Conservation (phyloP, 2,888 invertebrate species). For the Polydrusus cervinus region DNA sequence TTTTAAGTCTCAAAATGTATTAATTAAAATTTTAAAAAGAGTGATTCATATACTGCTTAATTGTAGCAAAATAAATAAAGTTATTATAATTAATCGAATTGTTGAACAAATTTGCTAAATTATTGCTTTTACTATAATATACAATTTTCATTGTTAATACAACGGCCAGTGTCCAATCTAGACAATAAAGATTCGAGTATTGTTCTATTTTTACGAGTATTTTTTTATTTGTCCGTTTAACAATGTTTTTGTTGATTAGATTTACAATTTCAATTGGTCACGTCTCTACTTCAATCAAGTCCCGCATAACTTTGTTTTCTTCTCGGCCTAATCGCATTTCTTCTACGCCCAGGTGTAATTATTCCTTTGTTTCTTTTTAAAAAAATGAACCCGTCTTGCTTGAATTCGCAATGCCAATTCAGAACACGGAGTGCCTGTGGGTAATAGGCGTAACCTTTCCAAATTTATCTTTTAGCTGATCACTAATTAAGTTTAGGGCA, state of each 20-base stretch:
- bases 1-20: too few species aligned
- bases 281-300: conserved; percentile 58
- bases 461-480: neutral
- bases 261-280: conserved; percentile 46
- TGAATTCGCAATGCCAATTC: neutral
- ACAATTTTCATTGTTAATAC: too few species aligned
- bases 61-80: too few species aligned
- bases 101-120: too few species aligned
- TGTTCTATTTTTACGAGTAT: too few species aligned
- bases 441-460: neutral
- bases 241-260: neutral
- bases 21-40: too few species aligned
- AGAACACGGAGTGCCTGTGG: neutral
- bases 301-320: conserved; percentile 54
- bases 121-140: too few species aligned
- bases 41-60: too few species aligned
- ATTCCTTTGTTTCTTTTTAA: conserved; percentile 20
- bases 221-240: neutral
- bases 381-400: conserved; percentile 16
- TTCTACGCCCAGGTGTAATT: conserved; percentile 30
- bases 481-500: neutral
- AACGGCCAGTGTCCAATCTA: too few species aligned
- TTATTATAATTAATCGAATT: too few species aligned
- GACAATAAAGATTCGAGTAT: too few species aligned
- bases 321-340: conserved; percentile 48